Base-by-base conservation (phyloP, 2,797 vertebrate genomes). In the Chaenodraco wilsoni region DNA sequence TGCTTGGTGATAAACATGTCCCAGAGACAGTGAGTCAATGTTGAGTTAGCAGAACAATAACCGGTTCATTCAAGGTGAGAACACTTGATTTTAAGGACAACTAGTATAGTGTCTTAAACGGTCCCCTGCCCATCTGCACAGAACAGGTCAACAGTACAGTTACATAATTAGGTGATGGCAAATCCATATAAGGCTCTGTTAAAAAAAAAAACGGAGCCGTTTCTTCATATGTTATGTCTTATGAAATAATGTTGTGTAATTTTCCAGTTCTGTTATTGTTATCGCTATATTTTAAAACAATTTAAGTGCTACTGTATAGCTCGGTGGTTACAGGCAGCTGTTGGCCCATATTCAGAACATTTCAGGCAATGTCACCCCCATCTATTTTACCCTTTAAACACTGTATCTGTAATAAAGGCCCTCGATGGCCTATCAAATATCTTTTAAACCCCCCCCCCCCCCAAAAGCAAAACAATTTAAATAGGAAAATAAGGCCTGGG, bases 1-100 rank as follows among this genome's bases (percentile, higher is more conserved):
- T 57, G 37, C 76, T 52, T 9, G 31, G 67, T 31, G 12, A 60
- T 51, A 12, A 57, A 57, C 65, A 56, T 0, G 4, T 72, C 44
- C 74, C 37, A 15, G 12, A 48, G 11, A 40, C 16, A 37, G 33
- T 40, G 15, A 43, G 6, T 51, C 48, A 61, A 2, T 46, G 17
- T 33, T 10, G 7, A 27, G 51, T 55, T 40, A 52, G 13, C 33
- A 46, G 21, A 56, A 37, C 17, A 64, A n/a, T n/a, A 52, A 61
- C 27, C 5, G 52, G n/a, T 74, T 13, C 55, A 57, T 44, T 45
- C 41, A 37, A 33, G 48, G 17, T 66, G 17, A 46, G 3, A 55
- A 17, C 40, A 17, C 50, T 44, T 40, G 50, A 52, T 49, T 54
- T 44, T 65, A 54, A 6, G 33, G 15, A 27, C 3, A 23, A 51